Evolutionary conservation across 2,797 vertebrate genomes (phyloP).

Genomic region (Chelonia mydas): DNA sequence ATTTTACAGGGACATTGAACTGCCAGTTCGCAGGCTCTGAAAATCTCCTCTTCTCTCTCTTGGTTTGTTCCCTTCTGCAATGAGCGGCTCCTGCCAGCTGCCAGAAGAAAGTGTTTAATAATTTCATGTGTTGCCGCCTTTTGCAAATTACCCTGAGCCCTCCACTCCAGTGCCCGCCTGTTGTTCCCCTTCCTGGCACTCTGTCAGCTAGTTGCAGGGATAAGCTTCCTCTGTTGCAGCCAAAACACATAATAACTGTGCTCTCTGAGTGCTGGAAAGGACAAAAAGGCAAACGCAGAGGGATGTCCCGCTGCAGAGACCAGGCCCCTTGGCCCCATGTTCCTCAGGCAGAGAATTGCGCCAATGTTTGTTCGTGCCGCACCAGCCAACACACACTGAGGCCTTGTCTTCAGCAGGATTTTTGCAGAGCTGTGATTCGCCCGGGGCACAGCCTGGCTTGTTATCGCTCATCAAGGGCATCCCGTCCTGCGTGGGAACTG

Average conservation of each 20-base stretch:
- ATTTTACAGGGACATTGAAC: neutral
- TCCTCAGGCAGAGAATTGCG: neutral
- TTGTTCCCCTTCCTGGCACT: constrained; percentile 25
- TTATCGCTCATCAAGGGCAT: neutral
- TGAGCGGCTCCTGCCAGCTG: constrained; percentile 23
- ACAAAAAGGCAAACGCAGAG: accelerated
- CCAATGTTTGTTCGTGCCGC: neutral
- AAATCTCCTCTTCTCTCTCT: neutral
- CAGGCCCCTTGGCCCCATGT: accelerated
- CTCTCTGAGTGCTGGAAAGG: accelerated
- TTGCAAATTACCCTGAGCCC: constrained; percentile 23
- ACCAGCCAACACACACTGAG: neutral
- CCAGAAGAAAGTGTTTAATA: constrained; percentile 49
- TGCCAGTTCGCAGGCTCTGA: neutral
- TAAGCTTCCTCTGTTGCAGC: accelerated
- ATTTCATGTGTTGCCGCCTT: constrained; percentile 56
- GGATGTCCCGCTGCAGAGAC: accelerated
- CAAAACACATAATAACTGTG: neutral
- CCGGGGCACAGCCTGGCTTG: neutral
- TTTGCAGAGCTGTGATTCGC: neutral
- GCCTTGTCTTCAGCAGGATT: neutral
- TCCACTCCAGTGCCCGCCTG: constrained; percentile 18
- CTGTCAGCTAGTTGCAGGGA: neutral
- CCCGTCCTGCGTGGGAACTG: neutral
- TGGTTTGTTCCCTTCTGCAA: constrained; percentile 23